These are phyloP conservation scores for Rafetus swinhoei DNA, from an alignment of 2,113 vertebrate species.

Conservation along the genomic window DNA sequence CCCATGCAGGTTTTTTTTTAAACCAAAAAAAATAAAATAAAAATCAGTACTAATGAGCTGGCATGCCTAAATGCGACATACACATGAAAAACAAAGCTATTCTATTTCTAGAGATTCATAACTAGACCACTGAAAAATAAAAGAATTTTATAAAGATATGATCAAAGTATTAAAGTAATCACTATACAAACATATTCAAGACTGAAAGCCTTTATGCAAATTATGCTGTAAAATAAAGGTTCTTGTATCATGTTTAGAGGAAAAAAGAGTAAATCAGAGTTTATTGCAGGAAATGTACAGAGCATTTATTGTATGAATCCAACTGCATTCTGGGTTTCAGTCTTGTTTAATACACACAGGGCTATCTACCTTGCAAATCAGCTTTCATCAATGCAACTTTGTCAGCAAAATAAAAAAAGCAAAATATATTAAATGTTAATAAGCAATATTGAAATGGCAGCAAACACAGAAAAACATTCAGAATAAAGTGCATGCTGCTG, in stretches of 20 bases:
- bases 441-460: constrained; percentile 89
- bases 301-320: constrained; percentile 63
- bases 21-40: constrained; percentile 50
- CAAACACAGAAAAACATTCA: constrained; percentile 81
- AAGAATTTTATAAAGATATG: constrained; percentile 63
- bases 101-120: constrained; percentile 75
- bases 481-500: constrained; percentile 81
- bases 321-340: constrained; percentile 81
- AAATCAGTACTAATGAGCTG: constrained; percentile 64
- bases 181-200: constrained; percentile 82
- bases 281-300: constrained; percentile 49
- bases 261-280: constrained; percentile 52
- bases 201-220: constrained; percentile 86
- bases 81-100: constrained; percentile 72
- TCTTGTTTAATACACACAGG: constrained; percentile 89
- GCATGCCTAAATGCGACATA: constrained; percentile 79
- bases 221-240: constrained; percentile 58
- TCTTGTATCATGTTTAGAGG: constrained; percentile 41
- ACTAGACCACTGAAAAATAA: constrained; percentile 75
- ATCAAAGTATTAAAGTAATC: constrained; percentile 78
- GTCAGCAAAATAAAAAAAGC: constrained; percentile 94
- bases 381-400: constrained; percentile 99
- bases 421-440: constrained; percentile 97
- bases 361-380: constrained; percentile 99
- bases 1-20: constrained; percentile 76